A percentile compares a stretch with the other conserved stretches of the same genome.
These are phyloP conservation scores for Amphimedon queenslandica DNA, from an alignment of 37 sponge, comb jelly and placozoan species.

Conservation along the genomic window DNA sequence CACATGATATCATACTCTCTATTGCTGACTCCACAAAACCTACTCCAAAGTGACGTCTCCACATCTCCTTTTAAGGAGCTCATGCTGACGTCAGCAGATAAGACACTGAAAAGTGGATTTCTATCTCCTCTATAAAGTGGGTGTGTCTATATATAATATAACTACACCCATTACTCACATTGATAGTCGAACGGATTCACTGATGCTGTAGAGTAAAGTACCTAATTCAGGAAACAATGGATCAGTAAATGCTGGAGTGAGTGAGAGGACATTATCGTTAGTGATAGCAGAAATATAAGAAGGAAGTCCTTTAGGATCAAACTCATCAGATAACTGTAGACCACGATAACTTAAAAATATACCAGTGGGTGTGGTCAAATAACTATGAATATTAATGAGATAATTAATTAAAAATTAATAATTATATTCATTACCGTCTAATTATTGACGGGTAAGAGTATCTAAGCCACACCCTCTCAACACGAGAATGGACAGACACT, in stretches of 20 bases:
- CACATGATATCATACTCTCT: background rate
- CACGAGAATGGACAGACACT: no score
- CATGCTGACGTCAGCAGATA: background rate
- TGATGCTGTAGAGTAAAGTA: background rate
- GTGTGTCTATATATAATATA: background rate
- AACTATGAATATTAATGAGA: constrained; percentile 8
- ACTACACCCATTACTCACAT: background rate
- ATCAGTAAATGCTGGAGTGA: constrained; percentile 31
- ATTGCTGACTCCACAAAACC: background rate
- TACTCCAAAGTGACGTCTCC: background rate
- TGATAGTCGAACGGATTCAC: background rate
- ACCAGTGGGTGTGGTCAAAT: constrained; percentile 48
- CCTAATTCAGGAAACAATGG: background rate
- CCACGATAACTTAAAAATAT: constrained; percentile 41
- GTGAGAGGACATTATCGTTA: constrained; percentile 20
- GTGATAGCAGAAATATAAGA: constrained; percentile 27
- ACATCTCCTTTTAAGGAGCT: background rate
- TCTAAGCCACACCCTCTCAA: no score
- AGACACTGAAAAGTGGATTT: background rate
- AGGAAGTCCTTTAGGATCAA: constrained; percentile 1
- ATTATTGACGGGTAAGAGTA: no score
- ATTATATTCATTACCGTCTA: no score
- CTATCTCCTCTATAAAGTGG: no score
- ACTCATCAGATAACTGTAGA: background rate
- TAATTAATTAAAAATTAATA: no score